phyloP scores from a whole-genome alignment of 2,888 invertebrate genomes.

The Tigriopus californicus region DNA sequence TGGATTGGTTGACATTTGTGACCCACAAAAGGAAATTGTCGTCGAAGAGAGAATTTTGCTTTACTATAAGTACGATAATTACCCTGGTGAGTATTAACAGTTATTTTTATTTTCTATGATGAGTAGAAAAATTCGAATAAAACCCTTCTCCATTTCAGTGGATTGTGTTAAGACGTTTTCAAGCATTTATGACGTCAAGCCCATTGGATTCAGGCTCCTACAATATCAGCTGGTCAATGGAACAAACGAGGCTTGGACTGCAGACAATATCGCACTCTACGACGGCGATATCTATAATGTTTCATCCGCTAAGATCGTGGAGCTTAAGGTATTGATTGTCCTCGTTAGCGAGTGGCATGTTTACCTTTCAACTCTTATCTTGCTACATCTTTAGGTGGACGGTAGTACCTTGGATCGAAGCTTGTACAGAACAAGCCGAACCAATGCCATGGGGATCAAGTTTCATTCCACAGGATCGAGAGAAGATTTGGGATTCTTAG shows the following conservation, averaged over 20 bases:
- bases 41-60: conserved; percentile 74
- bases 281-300: conserved; percentile 83
- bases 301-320: conserved; percentile 48
- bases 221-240: conserved; percentile 84
- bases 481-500: conserved; percentile 83
- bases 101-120: too few species aligned
- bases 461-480: conserved; percentile 88
- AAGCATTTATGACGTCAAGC: conserved; percentile 18
- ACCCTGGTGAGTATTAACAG: conserved; percentile 90
- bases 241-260: conserved; percentile 54
- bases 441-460: conserved; percentile 49
- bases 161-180: conserved; percentile 59
- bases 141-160: conserved; percentile 33
- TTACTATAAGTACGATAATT: conserved; percentile 92
- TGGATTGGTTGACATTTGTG: conserved; percentile 83
- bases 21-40: conserved; percentile 71
- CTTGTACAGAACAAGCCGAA: conserved; percentile 44
- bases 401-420: conserved; percentile 43
- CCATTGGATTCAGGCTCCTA: conserved; percentile 40
- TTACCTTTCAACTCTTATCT: too few species aligned
- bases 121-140: conserved; percentile 47
- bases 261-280: conserved; percentile 65
- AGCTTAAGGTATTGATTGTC: conserved; percentile 34
- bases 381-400: conserved; percentile 30
- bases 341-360: too few species aligned